Evolutionary conservation across 1,140 invertebrate species (phyloP), one percentile per base, ranked within the genome.

Genomic region (Macrobrachium rosenbergii): DNA sequence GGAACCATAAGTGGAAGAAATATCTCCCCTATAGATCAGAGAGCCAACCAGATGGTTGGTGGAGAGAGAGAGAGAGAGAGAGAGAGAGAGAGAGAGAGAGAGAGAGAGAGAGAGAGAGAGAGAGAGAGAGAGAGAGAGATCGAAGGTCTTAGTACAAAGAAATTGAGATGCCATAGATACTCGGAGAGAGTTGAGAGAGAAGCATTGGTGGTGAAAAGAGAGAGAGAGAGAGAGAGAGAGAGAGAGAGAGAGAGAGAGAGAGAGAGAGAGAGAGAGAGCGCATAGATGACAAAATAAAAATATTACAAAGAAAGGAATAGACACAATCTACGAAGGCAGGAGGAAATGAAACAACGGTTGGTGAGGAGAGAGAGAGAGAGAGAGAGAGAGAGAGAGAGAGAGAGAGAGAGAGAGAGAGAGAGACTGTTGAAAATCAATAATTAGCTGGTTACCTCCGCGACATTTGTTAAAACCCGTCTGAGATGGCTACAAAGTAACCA

Each of bases 321-420:
- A 75, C 14, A 12, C 14, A 17, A 14, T 77, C 58, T 17, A n/a
- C n/a, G 58, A 77, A 12, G 37, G n/a, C 28, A 78, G 0, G 21
- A 21, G 76, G 14, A 52, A 52, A 5, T 16, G 21, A 16, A 37
- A 8, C 10, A 59, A 43, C 11, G 58, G 76, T 14, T 21, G 76
- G 17, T 21, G n/a, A 45, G 58, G 62, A 64, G 77, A 79, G 77
- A 62, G 59, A 62, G 77, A 77, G 75, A 58, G 45, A 58, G 75
- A 77, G 75, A 77, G 19, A 45, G 28, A 37, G 62, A 64, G 77
- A 79, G 77, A 62, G 59, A 62, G 77, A 77, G 75, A 58, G 45
- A 58, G 62, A 64, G 77, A 79, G 77, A 62, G 59, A 62, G 77
- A 77, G 75, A 58, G 45, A 58, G 75, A 77, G 75, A 77, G 19